Percentiles rank a stretch among this genome's conserved stretches.
Conservation (phyloP, 2,888 invertebrate species). For the Melanotus villosus region DNA sequence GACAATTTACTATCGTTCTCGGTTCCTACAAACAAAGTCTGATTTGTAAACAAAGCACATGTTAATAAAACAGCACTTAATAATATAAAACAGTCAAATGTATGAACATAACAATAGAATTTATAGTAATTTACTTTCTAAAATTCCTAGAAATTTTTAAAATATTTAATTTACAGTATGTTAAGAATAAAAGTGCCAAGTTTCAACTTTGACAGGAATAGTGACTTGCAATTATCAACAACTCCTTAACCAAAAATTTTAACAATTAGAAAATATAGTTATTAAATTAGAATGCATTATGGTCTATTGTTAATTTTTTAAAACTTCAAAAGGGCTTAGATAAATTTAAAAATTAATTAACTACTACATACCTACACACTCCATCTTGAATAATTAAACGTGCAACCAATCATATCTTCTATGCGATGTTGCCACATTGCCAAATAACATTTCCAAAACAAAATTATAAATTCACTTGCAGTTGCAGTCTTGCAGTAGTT, state of each 20-base stretch:
- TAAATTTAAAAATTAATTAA: constrained; percentile 40
- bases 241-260: not conserved
- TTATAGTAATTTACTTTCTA: too few relatives aligned
- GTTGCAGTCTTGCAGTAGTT: too few relatives aligned
- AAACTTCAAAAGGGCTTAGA: not conserved
- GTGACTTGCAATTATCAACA: constrained; percentile 36
- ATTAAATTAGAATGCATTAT: not conserved
- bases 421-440: constrained; percentile 8
- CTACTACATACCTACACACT: constrained; percentile 44
- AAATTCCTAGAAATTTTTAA: too few relatives aligned
- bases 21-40: constrained; percentile 49
- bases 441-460: not conserved
- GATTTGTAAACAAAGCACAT: not conserved
- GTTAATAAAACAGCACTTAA: not conserved
- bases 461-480: not conserved
- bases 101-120: too few relatives aligned
- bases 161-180: not conserved
- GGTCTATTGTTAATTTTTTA: not conserved
- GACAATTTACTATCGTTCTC: constrained; percentile 68
- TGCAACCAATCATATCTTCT: constrained; percentile 28
- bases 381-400: constrained; percentile 45
- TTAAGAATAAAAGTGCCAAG: constrained; percentile 24
- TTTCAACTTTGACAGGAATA: constrained; percentile 26
- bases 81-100: not conserved
- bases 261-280: not conserved